Base-by-base conservation (phyloP, 2,888 invertebrate genomes). In the Ormia ochracea region DNA sequence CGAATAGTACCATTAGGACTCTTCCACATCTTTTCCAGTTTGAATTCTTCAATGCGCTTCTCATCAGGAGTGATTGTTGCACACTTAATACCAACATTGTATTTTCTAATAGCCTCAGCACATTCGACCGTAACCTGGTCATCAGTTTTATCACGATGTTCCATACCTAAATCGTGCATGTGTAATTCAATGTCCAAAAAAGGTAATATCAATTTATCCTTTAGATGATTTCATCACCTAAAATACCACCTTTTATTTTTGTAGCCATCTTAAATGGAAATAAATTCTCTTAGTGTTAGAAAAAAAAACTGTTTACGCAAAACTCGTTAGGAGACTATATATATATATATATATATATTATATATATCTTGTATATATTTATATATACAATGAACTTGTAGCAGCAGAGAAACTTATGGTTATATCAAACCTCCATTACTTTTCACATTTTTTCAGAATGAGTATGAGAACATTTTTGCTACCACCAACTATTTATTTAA, bases 61-160 rank as follows among this genome's bases (percentile, higher is more conserved):
- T 99, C 99, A 89, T 99, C 99, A 1, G 99, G 98, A 0, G 99
- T 99, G 82, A 99, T 99, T 2, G 99, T 96, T 23, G 99, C 99
- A 91, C 99, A 99, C 90, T 99, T 99, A 83, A 99, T 96, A 45
- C 99, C 99, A 61, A 99, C 99, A 90, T 97, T 98, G 91, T 98
- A 98, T 88, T 97, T 96, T 89, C 97, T 96, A 72, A 99, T 93
- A 12, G 99, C 99, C 89, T 98, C 94, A 6, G 99, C 99, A 89
- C 98, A 98, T 84, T 99, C 99, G 82, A 98, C 91, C 0, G 99
- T 99, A 2, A 99, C 98, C 90, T 97, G 94, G 88, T 99, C 99
- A 77, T 96, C 92, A 59, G 99, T 99, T 84, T 94, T 93, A 89
- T 99, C 98, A 79, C 99, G 93, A 89, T 97, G 92, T 91, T 99